phyloP scores from a whole-genome alignment of 2,888 invertebrate species.

The Cordilura impudica region DNA sequence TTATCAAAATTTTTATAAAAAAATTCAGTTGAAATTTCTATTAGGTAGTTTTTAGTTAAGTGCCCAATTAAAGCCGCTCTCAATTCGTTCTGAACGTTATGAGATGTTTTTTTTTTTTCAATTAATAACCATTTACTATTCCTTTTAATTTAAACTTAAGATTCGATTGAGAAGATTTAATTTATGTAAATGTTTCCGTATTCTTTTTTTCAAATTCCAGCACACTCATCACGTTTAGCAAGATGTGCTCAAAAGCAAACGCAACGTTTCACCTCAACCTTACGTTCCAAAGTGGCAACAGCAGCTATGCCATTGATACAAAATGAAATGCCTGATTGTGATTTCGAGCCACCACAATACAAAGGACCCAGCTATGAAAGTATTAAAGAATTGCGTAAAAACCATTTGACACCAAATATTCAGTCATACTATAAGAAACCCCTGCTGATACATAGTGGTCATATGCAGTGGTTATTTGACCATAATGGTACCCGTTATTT shows the following conservation, averaged over 20 bases:
- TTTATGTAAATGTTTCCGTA: background rate
- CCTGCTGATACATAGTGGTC: conserved; percentile 89
- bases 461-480: conserved; percentile 96
- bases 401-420: conserved; percentile 85
- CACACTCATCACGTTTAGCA: conserved; percentile 41
- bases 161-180: too few relatives aligned
- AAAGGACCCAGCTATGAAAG: conserved; percentile 83
- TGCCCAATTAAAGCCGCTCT: too few relatives aligned
- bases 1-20: too few relatives aligned
- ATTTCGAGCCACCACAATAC: conserved; percentile 69
- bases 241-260: conserved; percentile 18
- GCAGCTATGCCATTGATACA: conserved; percentile 65
- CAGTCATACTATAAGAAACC: conserved; percentile 89
- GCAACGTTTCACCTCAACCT: conserved; percentile 61
- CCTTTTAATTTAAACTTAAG: too few relatives aligned
- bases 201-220: conserved; percentile 36
- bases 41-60: too few relatives aligned
- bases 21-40: too few relatives aligned
- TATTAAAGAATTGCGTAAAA: conserved; percentile 81
- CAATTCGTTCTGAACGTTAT: too few relatives aligned
- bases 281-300: conserved; percentile 68
- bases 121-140: too few relatives aligned
- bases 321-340: conserved; percentile 72
- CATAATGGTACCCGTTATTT: conserved; percentile 91
- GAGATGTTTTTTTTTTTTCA: too few relatives aligned